Base-by-base conservation (phyloP, 1,140 invertebrate species). In the Ganaspis sp. region DNA sequence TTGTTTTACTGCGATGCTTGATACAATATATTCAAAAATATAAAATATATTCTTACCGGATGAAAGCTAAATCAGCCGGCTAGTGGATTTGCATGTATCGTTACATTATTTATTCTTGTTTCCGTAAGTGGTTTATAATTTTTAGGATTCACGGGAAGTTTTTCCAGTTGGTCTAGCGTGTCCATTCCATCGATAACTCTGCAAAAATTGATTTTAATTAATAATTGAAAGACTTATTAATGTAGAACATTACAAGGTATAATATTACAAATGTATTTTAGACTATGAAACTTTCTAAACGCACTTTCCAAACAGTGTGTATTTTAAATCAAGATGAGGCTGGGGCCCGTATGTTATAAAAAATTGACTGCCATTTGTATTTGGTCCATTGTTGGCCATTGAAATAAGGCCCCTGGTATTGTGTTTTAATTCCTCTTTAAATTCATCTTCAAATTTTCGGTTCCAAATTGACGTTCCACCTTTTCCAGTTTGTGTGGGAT, bases 311-410 rank as follows among this genome's bases (percentile, higher is more conserved):
- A 99, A 99, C 29, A 99, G 89, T 11, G 98, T 99, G 87, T 99
- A 99, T 89, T 99, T 99, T 75, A 99, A 92, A 91, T 99, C 98
- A 49, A 99, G 92, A 92, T 98, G 97, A n/a, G 97, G 95, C 84
- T 99, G 98, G 77, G 97, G 95, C 5, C 93, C 94, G 91, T 99
- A 99, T 0, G 97, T 96, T 78, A 99, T 96, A 86, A 99, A 99
- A 91, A 99, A 99, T 90, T 99, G 98, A 85, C 97, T 98, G n/a
- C 95, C 96, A 93, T 99, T 99, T n/a, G 97, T 97, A 88, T 99
- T 98, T 12, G 98, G 97, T 19, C 98, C 98, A 92, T 97, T 99
- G 87, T 99, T 99, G n/a, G 98, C 98, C 98, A 99, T 99, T 12
- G 98, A 99, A 0, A 99, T 91, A 64, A 97, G 95, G 3, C 98